Evolutionary conservation across 1,140 invertebrate genomes (phyloP).

Genomic region (Neodiprion fabricii): DNA sequence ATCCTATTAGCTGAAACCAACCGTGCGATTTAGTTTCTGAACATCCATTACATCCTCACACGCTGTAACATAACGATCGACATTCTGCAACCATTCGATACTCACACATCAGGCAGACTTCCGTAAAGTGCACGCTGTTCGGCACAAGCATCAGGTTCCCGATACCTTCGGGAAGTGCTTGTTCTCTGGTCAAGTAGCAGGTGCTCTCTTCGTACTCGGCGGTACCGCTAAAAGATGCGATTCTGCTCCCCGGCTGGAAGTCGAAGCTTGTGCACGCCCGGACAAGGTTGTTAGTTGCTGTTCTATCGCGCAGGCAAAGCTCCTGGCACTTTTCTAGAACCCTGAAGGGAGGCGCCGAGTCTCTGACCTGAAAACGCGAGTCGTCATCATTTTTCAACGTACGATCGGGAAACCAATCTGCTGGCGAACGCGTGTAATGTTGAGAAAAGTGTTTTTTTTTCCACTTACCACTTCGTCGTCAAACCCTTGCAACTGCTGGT

Average conservation of each 20-base stretch:
- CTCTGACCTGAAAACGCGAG: slow-evolving; percentile 67
- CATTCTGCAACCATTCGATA: slow-evolving; percentile 31
- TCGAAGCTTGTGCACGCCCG: slow-evolving; percentile 86
- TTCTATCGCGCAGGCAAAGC: slow-evolving; percentile 81
- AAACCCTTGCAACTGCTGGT: slow-evolving; percentile 87
- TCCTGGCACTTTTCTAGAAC: slow-evolving; percentile 88
- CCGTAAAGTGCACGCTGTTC: slow-evolving; percentile 87
- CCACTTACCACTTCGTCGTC: slow-evolving; percentile 83
- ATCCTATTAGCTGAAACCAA: slow-evolving; percentile 75
- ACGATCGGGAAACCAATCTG: slow-evolving; percentile 6
- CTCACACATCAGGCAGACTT: slow-evolving; percentile 89
- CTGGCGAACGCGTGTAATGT: background rate
- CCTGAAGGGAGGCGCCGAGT: slow-evolving; percentile 81
- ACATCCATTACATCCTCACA: slow-evolving; percentile 8
- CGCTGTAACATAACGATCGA: slow-evolving; percentile 7
- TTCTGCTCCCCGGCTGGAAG: slow-evolving; percentile 86
- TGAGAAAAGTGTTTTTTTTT: background rate
- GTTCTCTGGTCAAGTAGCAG: slow-evolving; percentile 86
- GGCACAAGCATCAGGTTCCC: slow-evolving; percentile 84
- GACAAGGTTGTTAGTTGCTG: slow-evolving; percentile 79
- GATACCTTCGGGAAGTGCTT: slow-evolving; percentile 83
- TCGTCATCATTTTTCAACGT: background rate
- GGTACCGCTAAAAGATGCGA: slow-evolving; percentile 79
- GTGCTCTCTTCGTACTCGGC: slow-evolving; percentile 89
- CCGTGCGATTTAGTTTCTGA: slow-evolving; percentile 5